These are phyloP conservation scores for Cyclura pinguis DNA, from an alignment of 2,797 vertebrate species.

Conservation along the genomic window DNA sequence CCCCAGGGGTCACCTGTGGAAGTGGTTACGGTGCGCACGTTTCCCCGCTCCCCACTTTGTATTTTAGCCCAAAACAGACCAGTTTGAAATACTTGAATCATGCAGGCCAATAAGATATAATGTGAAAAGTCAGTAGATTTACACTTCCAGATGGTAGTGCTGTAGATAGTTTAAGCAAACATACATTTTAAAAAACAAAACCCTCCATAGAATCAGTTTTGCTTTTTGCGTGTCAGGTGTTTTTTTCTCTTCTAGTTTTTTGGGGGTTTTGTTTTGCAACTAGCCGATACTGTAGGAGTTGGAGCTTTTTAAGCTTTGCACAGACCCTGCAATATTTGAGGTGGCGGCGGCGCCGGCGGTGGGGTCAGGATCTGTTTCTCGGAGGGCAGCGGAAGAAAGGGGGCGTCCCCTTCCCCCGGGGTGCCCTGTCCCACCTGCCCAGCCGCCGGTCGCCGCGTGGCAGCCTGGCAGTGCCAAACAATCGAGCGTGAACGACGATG, in stretches of 20 bases:
- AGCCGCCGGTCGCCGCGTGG: constrained; percentile 80
- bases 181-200: constrained; percentile 81
- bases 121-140: constrained; percentile 97
- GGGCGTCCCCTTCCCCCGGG: background rate
- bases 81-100: constrained; percentile 99
- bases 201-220: constrained; percentile 88
- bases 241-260: background rate
- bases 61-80: constrained; percentile 99
- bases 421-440: constrained; percentile 81
- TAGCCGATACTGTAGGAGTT: constrained; percentile 91
- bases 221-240: constrained; percentile 66
- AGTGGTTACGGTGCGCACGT: constrained; percentile 98
- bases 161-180: constrained; percentile 60
- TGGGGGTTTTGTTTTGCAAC: constrained; percentile 67
- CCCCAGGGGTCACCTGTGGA: constrained; percentile 91
- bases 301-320: constrained; percentile 97
- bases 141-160: constrained; percentile 97
- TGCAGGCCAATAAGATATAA: constrained; percentile 99
- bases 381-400: constrained; percentile 90
- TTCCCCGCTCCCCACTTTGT: constrained; percentile 89
- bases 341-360: constrained; percentile 86
- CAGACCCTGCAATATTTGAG: constrained; percentile 84
- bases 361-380: constrained; percentile 88
- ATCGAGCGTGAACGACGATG: constrained; percentile 79
- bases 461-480: constrained; percentile 88